Base-by-base conservation (phyloP, 2,113 vertebrate species). In the Corvus moneduloides region DNA sequence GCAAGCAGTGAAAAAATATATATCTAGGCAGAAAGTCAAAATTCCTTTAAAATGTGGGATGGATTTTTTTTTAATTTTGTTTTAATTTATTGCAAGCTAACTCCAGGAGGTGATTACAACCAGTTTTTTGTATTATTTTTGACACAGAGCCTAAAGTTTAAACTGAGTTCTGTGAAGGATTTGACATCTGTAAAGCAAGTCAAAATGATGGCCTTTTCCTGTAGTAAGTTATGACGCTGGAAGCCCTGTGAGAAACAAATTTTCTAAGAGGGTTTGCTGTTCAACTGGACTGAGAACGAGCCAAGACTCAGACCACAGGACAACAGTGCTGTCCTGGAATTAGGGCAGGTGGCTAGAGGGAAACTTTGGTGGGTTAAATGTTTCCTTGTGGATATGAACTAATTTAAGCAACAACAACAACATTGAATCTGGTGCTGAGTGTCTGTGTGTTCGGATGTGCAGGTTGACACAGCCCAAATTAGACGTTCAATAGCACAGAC, bases 1-100 rank as follows among this genome's bases (percentile, higher is more conserved):
- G 95, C 56, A 95, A 93, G 81, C 58, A 95, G 89, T 94, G 71
- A 95, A 95, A 93, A 96, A 94, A 96, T 94, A 94, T 95, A 59
- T 96, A 92, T 92, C 37, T 90, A 85, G 84, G 96, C 72, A 94
- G 90, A 96, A 79, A 96, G 73, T 95, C 93, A 96, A 92, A 91
- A 97, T 95, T 95, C 71, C 44, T 96, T 93, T 92, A 87, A 96
- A 96, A 89, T 78, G 46, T 82, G 33, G 55, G 44, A 19, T 87
- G 13, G 49, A 4, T 46, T 93, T 75, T 41, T 94, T 75, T 49
- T 69, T 15, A 55, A 37, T 90, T 87, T 90, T 92, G 11, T 64
- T 96, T 91, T 80, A 94, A 78, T 94, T 95, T 94, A 90, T 96
- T 93, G 67, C 92, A 81, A 69, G 75, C 49, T 93, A 94, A 71